Evolutionary conservation across 2,888 invertebrate species (phyloP).

Genomic region (Drosophila basisetae): DNA sequence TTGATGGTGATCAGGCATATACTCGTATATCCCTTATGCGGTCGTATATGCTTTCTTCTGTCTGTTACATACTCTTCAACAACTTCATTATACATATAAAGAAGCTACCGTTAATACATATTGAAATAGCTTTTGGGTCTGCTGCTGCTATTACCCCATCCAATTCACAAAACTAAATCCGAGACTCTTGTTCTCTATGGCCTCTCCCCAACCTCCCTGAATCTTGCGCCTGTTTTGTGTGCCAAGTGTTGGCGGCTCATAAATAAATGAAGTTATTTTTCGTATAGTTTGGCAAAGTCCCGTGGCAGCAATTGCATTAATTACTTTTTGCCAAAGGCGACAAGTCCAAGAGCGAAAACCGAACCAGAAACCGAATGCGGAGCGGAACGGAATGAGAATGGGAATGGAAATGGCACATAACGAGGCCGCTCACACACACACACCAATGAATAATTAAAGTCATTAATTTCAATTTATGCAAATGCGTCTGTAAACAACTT

Average conservation of each 20-base stretch:
- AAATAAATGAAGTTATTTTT: slow-evolving; percentile 77
- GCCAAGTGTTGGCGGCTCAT: slow-evolving; percentile 77
- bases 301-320: slow-evolving; percentile 72
- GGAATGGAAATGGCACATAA: slow-evolving; percentile 9
- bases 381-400: slow-evolving; percentile 15
- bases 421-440: slow-evolving; percentile 5
- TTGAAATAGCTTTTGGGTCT: slow-evolving; percentile 16
- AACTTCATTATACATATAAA: neutral
- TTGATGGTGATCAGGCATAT: neutral
- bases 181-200: neutral
- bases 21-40: neutral
- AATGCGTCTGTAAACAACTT: slow-evolving; percentile 82
- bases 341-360: slow-evolving; percentile 32
- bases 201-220: neutral
- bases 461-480: slow-evolving; percentile 82
- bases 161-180: neutral
- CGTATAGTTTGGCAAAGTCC: slow-evolving; percentile 58
- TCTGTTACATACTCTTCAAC: neutral
- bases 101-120: slow-evolving; percentile 20
- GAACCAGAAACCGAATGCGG: neutral
- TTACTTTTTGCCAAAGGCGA: slow-evolving; percentile 57
- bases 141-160: slow-evolving; percentile 40
- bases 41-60: neutral
- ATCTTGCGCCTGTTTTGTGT: slow-evolving; percentile 30
- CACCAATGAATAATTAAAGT: slow-evolving; percentile 78